phyloP scores from a whole-genome alignment of 2,113 vertebrate genomes.

The Nymphicus hollandicus region DNA sequence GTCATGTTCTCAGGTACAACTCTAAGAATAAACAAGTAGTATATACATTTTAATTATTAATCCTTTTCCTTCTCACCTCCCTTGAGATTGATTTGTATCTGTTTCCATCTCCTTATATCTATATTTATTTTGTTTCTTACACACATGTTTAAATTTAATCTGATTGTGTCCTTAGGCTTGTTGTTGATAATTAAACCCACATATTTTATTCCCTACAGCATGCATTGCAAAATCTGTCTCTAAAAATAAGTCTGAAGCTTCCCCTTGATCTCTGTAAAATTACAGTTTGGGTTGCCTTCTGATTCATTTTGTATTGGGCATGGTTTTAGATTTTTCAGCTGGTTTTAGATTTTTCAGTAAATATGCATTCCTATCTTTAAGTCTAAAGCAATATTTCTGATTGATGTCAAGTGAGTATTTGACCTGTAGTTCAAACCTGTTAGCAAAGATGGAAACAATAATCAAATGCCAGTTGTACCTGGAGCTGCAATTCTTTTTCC shows the following conservation, averaged over 20 bases:
- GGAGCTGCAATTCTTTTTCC: background rate
- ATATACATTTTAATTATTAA: constrained; percentile 61
- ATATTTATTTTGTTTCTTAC: constrained; percentile 71
- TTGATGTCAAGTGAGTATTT: background rate
- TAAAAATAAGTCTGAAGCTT: constrained; percentile 41
- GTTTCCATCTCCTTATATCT: constrained; percentile 59
- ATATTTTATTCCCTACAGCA: constrained; percentile 66
- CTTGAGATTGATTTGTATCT: constrained; percentile 64
- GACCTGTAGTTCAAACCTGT: background rate
- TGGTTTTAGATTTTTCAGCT: background rate
- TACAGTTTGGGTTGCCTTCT: background rate
- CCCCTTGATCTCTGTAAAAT: constrained; percentile 54
- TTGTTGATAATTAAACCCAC: constrained; percentile 70
- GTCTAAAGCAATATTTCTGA: background rate
- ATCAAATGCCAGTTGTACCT: background rate
- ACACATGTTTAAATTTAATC: constrained; percentile 68
- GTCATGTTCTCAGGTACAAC: constrained; percentile 42
- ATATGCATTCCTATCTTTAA: background rate
- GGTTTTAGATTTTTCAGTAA: background rate
- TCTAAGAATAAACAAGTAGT: constrained; percentile 42
- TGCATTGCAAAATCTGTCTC: constrained; percentile 33
- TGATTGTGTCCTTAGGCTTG: constrained; percentile 65
- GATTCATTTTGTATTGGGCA: background rate
- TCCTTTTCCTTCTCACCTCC: constrained; percentile 47
- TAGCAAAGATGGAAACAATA: background rate